Base-by-base conservation (phyloP, 2,113 vertebrate species). In the Machaerirhynchus nigripectus region DNA sequence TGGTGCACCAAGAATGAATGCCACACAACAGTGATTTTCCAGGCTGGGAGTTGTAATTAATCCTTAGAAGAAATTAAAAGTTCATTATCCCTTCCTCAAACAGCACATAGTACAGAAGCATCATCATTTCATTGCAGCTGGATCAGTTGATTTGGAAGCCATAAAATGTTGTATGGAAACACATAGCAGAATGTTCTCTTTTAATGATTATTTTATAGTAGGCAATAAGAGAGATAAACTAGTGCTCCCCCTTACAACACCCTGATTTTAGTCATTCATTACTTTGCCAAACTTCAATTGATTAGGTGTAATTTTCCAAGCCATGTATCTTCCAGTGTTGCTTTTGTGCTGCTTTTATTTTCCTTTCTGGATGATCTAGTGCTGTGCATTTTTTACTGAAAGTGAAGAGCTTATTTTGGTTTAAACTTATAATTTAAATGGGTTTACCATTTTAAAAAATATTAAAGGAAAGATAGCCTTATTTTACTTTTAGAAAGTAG, bases 391-490 rank as follows among this genome's bases (percentile, higher is more conserved):
- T 89, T 30, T 33, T 75, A 89, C 26, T n/a, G 26, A 79, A 68
- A 59, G 11, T 33, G 10, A 7, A 1, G 0, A 49, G 4, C 2
- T 44, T 0, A 15, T 39, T 81, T 90, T 35, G 2, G 1, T 15
- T 79, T 63, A 46, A 49, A 63, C 76, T 86, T 69, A 39, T 14
- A 60, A 65, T 73, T 86, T 84, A 60, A 86, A 69, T 64, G 2
- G 7, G 20, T 55, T 68, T 9, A 1, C 3, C 16, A 50, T 59
- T 47, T 15, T 2, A 75, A 88, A 83, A 85, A 79, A 42, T 5
- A 59, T 2, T 42, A 24, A 53, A 65, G 7, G 7, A 74, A 74
- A 55, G 1, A 33, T 27, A 35, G 24, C 2, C 2, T 39, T 46
- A 42, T 60, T 74, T 74, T 55, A 17, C 6, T 87, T 69, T 31